Evolutionary conservation across 2,113 vertebrate genomes (phyloP), one percentile per base, ranked within the genome.

Genomic region (Calyptomena viridis): DNA sequence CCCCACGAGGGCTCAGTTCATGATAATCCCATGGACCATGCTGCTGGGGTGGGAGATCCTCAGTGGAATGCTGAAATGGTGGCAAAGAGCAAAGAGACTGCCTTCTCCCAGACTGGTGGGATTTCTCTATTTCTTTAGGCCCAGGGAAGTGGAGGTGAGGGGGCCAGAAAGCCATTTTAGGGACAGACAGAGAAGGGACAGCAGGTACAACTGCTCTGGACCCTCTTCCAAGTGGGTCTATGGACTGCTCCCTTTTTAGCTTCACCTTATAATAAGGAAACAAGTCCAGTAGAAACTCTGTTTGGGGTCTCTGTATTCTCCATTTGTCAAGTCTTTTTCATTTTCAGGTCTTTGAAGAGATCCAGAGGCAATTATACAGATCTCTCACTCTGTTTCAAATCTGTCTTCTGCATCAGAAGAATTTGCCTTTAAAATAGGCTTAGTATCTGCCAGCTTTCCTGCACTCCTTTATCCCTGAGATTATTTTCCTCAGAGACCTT

Each of bases 361-460:
- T 95, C 55, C 69, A 1, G 33, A 92, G 37, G 73, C 73, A 92
- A 89, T 91, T 95, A 89, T 22, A 69, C 62, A 79, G 46, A n/a
- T 84, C n/a, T 92, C 33, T 96, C 25, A 46, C 66, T 91, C 73
- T 87, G 25, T 91, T 95, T 89, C 94, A 56, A 94, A 92, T 90
- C 95, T 95, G 89, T 63, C 77, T 95, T 94, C 87, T 96, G 50
- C 91, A 94, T 91, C 74, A 96, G 89, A 92, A 58, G 58, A 94
- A 96, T 96, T 97, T 96, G 91, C 91, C 94, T 97, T 96, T 96
- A 95, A 96, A 96, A 95, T 33, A 83, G 77, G 20, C n/a, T 79
- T 75, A 82, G 64, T 75, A 87, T 93, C 62, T 89, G 89, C 96
- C 95, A 95, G 94, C 9, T 95, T 89, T 94, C 91, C 91, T 82